Percentiles rank a stretch among this genome's conserved stretches.
These are phyloP conservation scores for Danaus chrysippus DNA, from an alignment of 2,888 invertebrate genomes.

Conservation along the genomic window DNA sequence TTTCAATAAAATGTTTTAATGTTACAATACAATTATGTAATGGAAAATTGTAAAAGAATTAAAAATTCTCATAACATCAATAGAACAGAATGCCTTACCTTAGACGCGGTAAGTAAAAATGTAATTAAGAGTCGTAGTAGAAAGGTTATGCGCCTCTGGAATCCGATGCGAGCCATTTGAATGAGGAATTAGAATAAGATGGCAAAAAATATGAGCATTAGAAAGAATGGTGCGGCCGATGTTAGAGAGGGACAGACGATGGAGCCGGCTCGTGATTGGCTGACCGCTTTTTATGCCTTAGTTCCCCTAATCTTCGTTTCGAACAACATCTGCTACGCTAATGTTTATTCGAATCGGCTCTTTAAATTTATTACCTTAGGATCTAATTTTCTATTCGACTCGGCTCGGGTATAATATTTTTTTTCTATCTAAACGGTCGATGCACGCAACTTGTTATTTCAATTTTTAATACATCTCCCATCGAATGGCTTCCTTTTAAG, in stretches of 20 bases:
- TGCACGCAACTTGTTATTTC: constrained; percentile 67
- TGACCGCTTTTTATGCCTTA: constrained; percentile 77
- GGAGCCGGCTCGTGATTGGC: constrained; percentile 59
- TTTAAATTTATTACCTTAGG: constrained; percentile 67
- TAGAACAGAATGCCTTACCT: constrained; percentile 31
- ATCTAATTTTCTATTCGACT: constrained; percentile 60
- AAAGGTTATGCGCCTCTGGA: constrained; percentile 68
- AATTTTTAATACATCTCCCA: constrained; percentile 71
- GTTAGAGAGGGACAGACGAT: constrained; percentile 55
- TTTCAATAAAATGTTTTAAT: constrained; percentile 4
- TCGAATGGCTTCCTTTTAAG: constrained; percentile 64
- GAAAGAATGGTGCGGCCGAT: constrained; percentile 57
- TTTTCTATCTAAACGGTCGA: constrained; percentile 60
- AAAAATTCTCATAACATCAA: constrained; percentile 18
- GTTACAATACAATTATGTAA: background rate
- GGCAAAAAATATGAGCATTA: constrained; percentile 77
- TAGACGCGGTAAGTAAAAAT: constrained; percentile 29
- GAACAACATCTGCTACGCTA: constrained; percentile 72
- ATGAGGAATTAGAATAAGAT: constrained; percentile 76
- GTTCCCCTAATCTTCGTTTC: constrained; percentile 78
- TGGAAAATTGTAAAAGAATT: constrained; percentile 5
- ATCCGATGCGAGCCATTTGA: constrained; percentile 70
- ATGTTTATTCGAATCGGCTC: constrained; percentile 72
- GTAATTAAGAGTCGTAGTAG: constrained; percentile 43
- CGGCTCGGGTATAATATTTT: constrained; percentile 52